A percentile compares a stretch with the other conserved stretches of the same genome.
Evolutionary conservation across 1,140 invertebrate genomes (phyloP).

Genomic region (Centruroides vittatus): DNA sequence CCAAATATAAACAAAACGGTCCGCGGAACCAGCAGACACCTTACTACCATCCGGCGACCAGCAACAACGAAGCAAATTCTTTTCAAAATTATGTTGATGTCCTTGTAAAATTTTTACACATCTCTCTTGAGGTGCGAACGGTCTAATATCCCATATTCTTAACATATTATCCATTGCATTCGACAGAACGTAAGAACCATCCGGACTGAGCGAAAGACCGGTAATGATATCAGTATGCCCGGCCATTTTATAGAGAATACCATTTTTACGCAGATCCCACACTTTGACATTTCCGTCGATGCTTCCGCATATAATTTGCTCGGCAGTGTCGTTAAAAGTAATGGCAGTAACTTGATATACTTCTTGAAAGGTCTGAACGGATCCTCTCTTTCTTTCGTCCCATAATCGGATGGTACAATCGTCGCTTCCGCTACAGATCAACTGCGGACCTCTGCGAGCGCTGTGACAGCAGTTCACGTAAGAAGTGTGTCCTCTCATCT

Average conservation of each 20-base stretch:
- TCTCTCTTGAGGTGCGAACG: slow-evolving; percentile 65
- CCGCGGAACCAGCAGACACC: slow-evolving; percentile 81
- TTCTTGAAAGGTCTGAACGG: slow-evolving; percentile 63
- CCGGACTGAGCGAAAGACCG: slow-evolving; percentile 76
- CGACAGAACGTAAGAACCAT: slow-evolving; percentile 84
- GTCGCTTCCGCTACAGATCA: slow-evolving; percentile 86
- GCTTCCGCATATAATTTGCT: slow-evolving; percentile 75
- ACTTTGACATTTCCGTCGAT: slow-evolving; percentile 56
- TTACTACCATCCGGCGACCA: slow-evolving; percentile 79
- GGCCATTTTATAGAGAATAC: slow-evolving; percentile 65
- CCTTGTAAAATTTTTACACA: slow-evolving; percentile 86
- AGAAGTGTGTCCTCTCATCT: slow-evolving; percentile 57
- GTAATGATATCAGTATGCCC: slow-evolving; percentile 92
- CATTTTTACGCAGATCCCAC: slow-evolving; percentile 91
- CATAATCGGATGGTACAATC: slow-evolving; percentile 75
- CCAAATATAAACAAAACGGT: slow-evolving; percentile 94
- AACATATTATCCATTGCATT: slow-evolving; percentile 95
- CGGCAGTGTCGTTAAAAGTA: slow-evolving; percentile 88
- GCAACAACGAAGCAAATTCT: slow-evolving; percentile 71
- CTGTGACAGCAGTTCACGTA: slow-evolving; percentile 43
- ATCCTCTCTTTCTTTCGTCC: slow-evolving; percentile 65
- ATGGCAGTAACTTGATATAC: slow-evolving; percentile 77
- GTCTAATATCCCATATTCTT: slow-evolving; percentile 52
- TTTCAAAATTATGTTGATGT: slow-evolving; percentile 97
- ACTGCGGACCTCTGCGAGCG: slow-evolving; percentile 69